Base-by-base conservation (phyloP, 2,888 invertebrate species). In the Galeruca laticollis region DNA sequence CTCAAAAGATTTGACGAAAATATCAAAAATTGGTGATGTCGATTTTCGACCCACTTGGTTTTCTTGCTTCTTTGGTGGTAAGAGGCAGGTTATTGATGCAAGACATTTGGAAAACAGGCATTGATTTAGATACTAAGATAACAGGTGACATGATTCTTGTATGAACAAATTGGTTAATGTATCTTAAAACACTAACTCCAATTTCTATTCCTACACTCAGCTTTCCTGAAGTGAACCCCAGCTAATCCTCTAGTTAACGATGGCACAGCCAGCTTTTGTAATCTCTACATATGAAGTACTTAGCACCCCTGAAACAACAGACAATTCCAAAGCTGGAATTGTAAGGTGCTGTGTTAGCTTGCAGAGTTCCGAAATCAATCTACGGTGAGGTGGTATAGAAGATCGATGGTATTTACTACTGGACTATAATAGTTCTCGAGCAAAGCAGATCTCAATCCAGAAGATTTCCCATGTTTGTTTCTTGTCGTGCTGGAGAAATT, bases 381-480 rank as follows among this genome's bases (percentile, higher is more conserved):
- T 21, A n/a, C 8, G 2, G 4, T 56, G 56, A 56, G 21, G n/a
- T 56, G 2, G 26, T 21, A 15, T 56, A 10, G n/a, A 21, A 56
- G 2, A 56, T 56, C 5, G 31, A 56, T 8, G 56, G 26, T 9
- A 56, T 15, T 21, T 21, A 33, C 15, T 33, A 8, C 26, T 33
- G 37, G 60, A 60, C 68, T 61, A 33, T 59, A 18, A 18, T 59
- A 33, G 33, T 59, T 35, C 51, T 13, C 3, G 13, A 49, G 33
- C 20, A 21, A 15, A 59, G 21, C 5, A 20, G 33, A 31, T 56
- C 56, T 9, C 21, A 20, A 26, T 56, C 26, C 5, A 56, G 18
- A 56, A 56, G 56, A 56, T 56, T 56, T 56, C 56, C 56, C 8
- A 56, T 56, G 10, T 56, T 56, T 13, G 56, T 56, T 8, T 6